Evolutionary conservation across 2,113 vertebrate genomes (phyloP), one percentile per base, ranked within the genome.

Genomic region (Sarotherodon lohbergeri): DNA sequence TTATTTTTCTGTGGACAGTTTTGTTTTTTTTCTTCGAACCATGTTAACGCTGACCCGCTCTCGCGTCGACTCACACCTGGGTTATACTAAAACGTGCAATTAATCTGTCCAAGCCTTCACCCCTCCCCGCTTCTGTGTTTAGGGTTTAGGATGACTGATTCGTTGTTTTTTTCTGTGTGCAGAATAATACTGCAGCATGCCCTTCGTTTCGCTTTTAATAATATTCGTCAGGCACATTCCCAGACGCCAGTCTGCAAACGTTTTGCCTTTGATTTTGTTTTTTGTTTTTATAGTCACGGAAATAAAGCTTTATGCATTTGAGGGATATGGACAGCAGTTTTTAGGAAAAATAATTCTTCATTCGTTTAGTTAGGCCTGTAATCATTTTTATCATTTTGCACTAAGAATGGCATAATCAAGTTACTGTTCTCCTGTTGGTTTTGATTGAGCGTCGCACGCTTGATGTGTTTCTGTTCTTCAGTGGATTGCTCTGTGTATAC

Each of bases 371-470:
- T 90, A 88, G 92, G 87, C 90, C 86, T 94, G 90, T 93, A 56
- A 87, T 90, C 68, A 14, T 91, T 6, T 87, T 88, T 91, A 84
- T 93, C 52, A 87, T 91, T 94, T 96, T 97, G 96, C 95, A 96
- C 95, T 96, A 96, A 96, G 94, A 96, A 95, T 92, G 92, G 95
- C 94, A 95, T 95, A 95, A 94, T 95, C 94, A 90, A 92, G 90
- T 95, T 94, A 94, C 95, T 96, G 94, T 96, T 94, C 83, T 92
- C 84, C 39, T 90, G 86, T 92, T 87, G 82, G 92, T 90, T 94
- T 83, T 93, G 91, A 94, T 91, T 90, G 89, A 92, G 88, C 87
- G 39, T 92, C 80, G 91, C 89, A 83, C 87, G 88, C 90, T 87
- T 95, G 90, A 92, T 91, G 91, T 93, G 82, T 94, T 93, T 86